These are phyloP conservation scores for Rana temporaria DNA, from an alignment of 2,113 vertebrate species.

Conservation along the genomic window DNA sequence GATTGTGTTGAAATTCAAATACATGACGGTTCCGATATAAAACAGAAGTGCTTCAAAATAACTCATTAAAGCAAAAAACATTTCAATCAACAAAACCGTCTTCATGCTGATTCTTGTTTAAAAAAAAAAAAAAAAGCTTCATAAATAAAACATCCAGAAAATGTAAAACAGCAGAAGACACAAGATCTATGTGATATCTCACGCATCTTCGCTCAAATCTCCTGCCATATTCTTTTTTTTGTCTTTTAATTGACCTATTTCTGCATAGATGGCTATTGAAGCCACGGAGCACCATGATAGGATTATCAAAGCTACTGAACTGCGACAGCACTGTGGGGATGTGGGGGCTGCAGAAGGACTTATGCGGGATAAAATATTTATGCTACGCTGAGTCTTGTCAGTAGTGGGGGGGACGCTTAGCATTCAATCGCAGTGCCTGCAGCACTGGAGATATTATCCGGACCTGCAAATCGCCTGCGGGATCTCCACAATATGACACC, in stretches of 20 bases:
- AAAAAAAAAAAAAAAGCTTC: too few relatives aligned
- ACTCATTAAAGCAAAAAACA: too few relatives aligned
- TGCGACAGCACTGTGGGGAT: conserved; percentile 42
- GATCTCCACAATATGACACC: conserved; percentile 13
- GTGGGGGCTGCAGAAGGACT: conserved; percentile 11
- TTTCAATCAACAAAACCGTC: too few relatives aligned
- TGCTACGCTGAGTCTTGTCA: conserved; percentile 17
- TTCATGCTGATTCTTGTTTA: not conserved
- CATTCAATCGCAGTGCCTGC: conserved; percentile 18
- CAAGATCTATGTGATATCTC: conserved; percentile 25
- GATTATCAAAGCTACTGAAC: conserved; percentile 51
- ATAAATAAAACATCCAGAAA: not conserved
- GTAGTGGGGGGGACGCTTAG: not conserved
- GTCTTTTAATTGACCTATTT: conserved; percentile 52
- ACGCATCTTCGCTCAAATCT: conserved; percentile 30
- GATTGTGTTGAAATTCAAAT: too few relatives aligned
- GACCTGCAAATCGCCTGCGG: conserved; percentile 15
- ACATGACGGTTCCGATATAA: too few relatives aligned
- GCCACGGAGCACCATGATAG: conserved; percentile 25
- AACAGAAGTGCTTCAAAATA: too few relatives aligned
- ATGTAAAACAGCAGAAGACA: not conserved
- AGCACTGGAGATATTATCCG: conserved; percentile 21
- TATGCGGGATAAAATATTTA: conserved; percentile 41
- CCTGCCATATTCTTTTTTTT: conserved; percentile 13
- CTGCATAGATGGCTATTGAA: conserved; percentile 39